Evolutionary conservation across 2,113 vertebrate species (phyloP), one percentile per base, ranked within the genome.

Genomic region (Pterophyllum scalare): DNA sequence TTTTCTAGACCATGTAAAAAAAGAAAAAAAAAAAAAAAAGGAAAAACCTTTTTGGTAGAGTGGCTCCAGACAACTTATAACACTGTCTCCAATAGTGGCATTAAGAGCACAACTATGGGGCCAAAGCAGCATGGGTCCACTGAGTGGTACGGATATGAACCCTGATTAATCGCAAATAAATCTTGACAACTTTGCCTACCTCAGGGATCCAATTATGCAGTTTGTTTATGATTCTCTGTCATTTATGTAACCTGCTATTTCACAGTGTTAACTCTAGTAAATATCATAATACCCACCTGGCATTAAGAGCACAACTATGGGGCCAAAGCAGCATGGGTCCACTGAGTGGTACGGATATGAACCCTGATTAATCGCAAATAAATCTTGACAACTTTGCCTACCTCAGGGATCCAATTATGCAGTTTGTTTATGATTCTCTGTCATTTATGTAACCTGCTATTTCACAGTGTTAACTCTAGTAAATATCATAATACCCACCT

Each of bases 171-270:
- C 81, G 91, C 87, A 91, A 93, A 94, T 93, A 93, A 91, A 86
- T 93, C 82, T 77, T 75, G 77, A 91, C 81, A 87, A 82, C 89
- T 89, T 80, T 67, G 33, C 80, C 82, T 82, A 80, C 93, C 83
- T 92, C 91, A 33, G 82, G 87, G 91, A 94, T 90, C 91, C 91
- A 94, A 94, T 94, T 92, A 87, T 26, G 79, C 78, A 77, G 89
- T 90, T 92, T 91, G 88, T 93, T 92, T 93, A 91, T 67, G 82
- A 92, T 84, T 74, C 82, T 85, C 70, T 59, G 62, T 57, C 43
- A 77, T 95, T 93, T 91, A 93, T 93, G 88, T 88, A 90, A 87
- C 89, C 84, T 86, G 76, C 86, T 89, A 88, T 93, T 94, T 95
- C 92, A 92, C 91, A 82, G 87, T 80, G 72, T 80, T 81, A 88